Evolutionary conservation across 2,888 invertebrate genomes (phyloP), one percentile per base, ranked within the genome.

Genomic region (Tanypteryx hageni): DNA sequence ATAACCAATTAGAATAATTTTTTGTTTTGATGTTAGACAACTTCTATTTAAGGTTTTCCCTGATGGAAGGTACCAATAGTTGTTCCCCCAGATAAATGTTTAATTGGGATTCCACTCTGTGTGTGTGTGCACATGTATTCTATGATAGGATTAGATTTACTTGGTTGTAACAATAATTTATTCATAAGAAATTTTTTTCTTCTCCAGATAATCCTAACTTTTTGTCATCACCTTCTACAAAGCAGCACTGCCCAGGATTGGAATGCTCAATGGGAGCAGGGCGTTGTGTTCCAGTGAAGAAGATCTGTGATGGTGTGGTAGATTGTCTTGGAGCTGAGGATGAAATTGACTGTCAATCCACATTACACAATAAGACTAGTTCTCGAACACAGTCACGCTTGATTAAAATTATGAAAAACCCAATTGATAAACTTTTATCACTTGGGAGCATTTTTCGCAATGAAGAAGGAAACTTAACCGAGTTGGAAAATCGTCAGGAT

Each of bases 321-420:
- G 97, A 98, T 94, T 98, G 98, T 94, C 95, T 98, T 57, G 96
- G 96, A 81, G 98, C 97, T 31, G 98, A 98, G 95, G 98, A 98
- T 95, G 98, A 98, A 95, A 94, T 96, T 0, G 96, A 96, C 92
- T 98, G 98, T 94, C 44, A 68, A 31, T 83, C n/a, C 27, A 44
- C 0, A 92, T 84, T 58, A 61, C 27, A 61, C 61, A 14, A 14
- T 14, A 16, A 14, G 9, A 68, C 16, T n/a, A n/a, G 68, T 44
- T 76, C 94, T 94, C 92, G 86, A 92, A 92, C 44, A 22, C 31
- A 68, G 92, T 27, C 13, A 82, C 18, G 76, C 81, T 89, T 81
- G 93, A 13, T 92, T 92, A 18, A 92, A 56, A 61, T 93, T 31
- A 2, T 92, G 82, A 92, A 93, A 93, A 92, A 89, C n/a, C 89